Base-by-base conservation (phyloP, 2,113 vertebrate genomes). In the Spea multiplicata region DNA sequence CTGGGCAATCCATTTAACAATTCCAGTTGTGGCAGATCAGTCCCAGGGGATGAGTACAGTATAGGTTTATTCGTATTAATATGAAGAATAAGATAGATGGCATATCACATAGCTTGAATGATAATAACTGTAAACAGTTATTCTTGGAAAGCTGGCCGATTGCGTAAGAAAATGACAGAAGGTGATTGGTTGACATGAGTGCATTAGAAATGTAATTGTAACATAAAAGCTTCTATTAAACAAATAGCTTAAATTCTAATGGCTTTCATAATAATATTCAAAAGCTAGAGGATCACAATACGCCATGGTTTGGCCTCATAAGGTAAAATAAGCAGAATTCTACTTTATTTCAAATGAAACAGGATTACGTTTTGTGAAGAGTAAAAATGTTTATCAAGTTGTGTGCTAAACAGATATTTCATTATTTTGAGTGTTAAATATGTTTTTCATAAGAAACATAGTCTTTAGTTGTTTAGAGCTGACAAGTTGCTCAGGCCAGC, bases 111-210 rank as follows among this genome's bases (percentile, higher is more conserved):
- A 59, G 75, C 75, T 69, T 49, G 16, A 49, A 76, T 61, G n/a
- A 57, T 69, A 69, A 76, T 76, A 47, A 59, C 30, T 55, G 75
- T 59, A 76, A 76, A 76, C 55, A 69, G 66, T 69, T 61, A 66
- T 68, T 76, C 53, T 69, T 68, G 9, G 17, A 69, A 59, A 69
- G 66, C 69, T 76, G 75, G 50, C 66, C 59, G 50, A 10, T 4
- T 44, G 17, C 13, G 53, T 47, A 61, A 59, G n/a, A 66, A 50
- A 76, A 62, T 68, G 74, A 67, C 64, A 66, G 74, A 57, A 13
- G 74, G 50, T n/a, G 64, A 67, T 12, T 57, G 62, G 75, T 5
- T 44, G 48, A 48, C 52, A 48, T 49, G 48, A 76, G 75, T 76
- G 75, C 69, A 69, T 76, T 61, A 47, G 30, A 57, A 68, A 76